These are phyloP conservation scores for Cydia splendana DNA, from an alignment of 1,140 invertebrate species.

Conservation along the genomic window DNA sequence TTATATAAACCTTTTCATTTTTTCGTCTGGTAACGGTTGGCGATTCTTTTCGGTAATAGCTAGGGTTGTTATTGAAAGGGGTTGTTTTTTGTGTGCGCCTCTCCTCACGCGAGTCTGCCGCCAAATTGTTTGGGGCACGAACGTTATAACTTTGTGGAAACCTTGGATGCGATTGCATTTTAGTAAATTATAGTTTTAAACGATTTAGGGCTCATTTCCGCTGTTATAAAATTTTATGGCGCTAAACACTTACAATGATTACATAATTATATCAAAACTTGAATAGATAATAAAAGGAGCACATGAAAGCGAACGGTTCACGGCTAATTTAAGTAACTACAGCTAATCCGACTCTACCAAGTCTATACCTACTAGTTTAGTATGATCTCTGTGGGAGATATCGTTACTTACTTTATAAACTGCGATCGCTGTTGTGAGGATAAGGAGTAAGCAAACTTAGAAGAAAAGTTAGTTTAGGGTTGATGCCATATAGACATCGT, in stretches of 20 bases:
- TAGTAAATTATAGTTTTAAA: slow-evolving; percentile 26
- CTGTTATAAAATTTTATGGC: neutral
- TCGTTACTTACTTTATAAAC: no score
- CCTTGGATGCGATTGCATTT: slow-evolving; percentile 18
- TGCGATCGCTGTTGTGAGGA: no score
- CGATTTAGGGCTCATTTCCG: slow-evolving; percentile 20
- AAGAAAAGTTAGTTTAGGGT: no score
- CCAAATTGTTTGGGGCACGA: slow-evolving; percentile 66
- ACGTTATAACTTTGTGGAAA: slow-evolving; percentile 35
- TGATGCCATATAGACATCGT: no score
- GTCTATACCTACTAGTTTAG: no score
- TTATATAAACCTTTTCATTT: slow-evolving; percentile 71
- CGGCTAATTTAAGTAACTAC: no score
- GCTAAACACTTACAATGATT: neutral
- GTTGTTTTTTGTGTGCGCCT: slow-evolving; percentile 64
- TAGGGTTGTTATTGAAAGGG: slow-evolving; percentile 68
- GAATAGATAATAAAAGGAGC: neutral
- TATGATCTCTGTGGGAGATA: no score
- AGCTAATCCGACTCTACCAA: no score
- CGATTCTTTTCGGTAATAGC: slow-evolving; percentile 72
- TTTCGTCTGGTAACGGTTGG: slow-evolving; percentile 66
- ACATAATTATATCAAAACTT: neutral
- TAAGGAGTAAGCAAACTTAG: no score
- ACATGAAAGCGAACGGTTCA: no score
- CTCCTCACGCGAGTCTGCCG: slow-evolving; percentile 66